phyloP scores from a whole-genome alignment of 1,140 invertebrate genomes.

The Cotesia chilonis region DNA sequence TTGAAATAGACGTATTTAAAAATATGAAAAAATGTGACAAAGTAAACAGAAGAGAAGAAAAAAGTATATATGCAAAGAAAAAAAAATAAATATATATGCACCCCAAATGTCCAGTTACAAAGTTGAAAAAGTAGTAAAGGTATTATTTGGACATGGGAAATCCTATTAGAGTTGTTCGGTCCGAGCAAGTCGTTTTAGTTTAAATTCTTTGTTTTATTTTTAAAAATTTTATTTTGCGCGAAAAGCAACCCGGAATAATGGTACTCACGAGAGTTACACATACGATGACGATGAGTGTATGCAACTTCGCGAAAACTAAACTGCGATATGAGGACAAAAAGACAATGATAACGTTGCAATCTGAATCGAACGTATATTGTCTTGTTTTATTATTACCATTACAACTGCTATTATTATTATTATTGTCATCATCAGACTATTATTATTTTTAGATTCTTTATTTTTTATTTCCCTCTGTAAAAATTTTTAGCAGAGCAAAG shows the following conservation, averaged over 20 bases:
- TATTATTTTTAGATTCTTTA: too few relatives aligned
- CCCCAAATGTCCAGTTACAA: not conserved
- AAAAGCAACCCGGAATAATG: slow-evolving; percentile 19
- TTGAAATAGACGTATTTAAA: too few relatives aligned
- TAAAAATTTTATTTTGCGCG: not conserved
- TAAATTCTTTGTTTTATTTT: too few relatives aligned
- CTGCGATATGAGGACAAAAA: not conserved
- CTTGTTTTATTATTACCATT: too few relatives aligned
- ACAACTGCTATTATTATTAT: too few relatives aligned
- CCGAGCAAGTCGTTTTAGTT: slow-evolving; percentile 20
- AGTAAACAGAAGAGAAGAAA: too few relatives aligned
- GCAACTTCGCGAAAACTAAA: not conserved
- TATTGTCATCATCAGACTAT: too few relatives aligned
- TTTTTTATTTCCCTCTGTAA: too few relatives aligned
- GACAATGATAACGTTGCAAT: slow-evolving; percentile 1
- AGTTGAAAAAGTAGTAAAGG: not conserved
- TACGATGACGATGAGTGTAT: not conserved
- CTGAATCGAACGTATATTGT: too few relatives aligned
- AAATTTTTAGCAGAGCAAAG: not conserved
- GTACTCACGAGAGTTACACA: not conserved
- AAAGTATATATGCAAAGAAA: too few relatives aligned
- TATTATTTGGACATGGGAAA: slow-evolving; percentile 17
- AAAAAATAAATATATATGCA: not conserved
- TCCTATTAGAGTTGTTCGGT: slow-evolving; percentile 37
- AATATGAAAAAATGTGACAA: too few relatives aligned